phyloP scores from a whole-genome alignment of 2,113 vertebrate species.

The Peromyscus leucopus region DNA sequence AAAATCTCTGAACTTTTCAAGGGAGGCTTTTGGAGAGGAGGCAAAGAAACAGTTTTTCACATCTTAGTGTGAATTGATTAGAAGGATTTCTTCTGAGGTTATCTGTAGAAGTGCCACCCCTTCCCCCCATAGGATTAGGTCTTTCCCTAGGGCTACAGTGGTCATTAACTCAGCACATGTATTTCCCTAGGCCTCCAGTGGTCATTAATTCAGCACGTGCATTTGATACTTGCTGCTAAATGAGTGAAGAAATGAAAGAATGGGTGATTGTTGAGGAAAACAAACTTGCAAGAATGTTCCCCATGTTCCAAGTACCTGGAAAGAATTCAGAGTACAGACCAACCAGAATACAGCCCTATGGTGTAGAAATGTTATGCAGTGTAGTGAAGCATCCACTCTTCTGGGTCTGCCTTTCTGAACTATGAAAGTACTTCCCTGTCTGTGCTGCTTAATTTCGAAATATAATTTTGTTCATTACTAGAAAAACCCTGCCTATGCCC shows the following conservation, averaged over 20 bases:
- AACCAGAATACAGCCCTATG: background rate
- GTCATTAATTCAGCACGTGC: background rate
- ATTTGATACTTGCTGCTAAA: background rate
- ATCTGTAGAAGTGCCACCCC: constrained; percentile 39
- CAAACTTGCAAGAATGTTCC: background rate
- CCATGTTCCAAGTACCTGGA: background rate
- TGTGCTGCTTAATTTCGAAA: background rate
- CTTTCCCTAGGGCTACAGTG: background rate
- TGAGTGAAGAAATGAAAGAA: background rate
- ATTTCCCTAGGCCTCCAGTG: background rate
- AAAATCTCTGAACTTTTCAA: constrained; percentile 52
- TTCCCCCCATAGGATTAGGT: background rate
- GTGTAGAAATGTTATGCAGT: background rate
- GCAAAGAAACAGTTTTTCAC: background rate
- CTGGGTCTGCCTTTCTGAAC: background rate
- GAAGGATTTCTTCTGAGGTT: constrained; percentile 28
- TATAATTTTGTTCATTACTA: background rate
- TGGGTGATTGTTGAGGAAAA: background rate
- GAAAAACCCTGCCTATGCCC: background rate
- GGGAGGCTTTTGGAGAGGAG: background rate
- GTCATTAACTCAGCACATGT: background rate
- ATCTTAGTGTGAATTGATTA: constrained; percentile 33
- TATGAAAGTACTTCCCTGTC: background rate
- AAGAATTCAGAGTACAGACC: background rate
- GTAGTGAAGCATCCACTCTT: background rate